phyloP scores from a whole-genome alignment of 2,113 vertebrate species.

The Eolophus roseicapilla region DNA sequence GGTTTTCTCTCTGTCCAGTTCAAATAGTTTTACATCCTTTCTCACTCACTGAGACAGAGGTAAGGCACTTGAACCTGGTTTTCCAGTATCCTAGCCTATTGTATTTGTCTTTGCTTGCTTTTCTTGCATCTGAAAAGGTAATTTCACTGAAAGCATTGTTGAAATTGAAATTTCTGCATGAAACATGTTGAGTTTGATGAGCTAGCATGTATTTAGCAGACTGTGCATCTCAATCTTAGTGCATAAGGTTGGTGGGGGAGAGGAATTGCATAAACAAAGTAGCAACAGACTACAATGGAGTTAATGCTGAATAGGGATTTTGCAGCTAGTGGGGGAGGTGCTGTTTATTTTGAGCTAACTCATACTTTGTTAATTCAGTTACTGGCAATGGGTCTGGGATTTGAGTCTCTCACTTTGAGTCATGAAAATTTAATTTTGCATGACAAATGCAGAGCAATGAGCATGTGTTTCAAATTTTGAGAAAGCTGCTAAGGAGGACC shows the following conservation, averaged over 20 bases:
- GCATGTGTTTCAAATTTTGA: not conserved
- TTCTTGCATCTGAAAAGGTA: not conserved
- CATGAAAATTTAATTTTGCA: slow-evolving; percentile 13
- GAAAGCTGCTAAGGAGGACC: not conserved
- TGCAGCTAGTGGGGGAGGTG: not conserved
- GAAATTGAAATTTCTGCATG: not conserved
- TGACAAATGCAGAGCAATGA: not conserved
- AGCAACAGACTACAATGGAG: not conserved
- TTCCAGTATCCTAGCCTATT: not conserved
- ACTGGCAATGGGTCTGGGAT: not conserved
- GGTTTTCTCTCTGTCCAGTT: not conserved
- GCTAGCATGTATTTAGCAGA: not conserved
- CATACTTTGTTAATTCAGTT: slow-evolving; percentile 6
- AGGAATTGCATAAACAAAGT: not conserved
- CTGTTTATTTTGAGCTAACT: slow-evolving; percentile 1
- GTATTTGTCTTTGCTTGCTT: not conserved
- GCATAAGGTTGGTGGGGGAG: not conserved
- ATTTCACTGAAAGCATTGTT: not conserved
- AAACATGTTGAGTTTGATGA: not conserved
- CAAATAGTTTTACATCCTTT: not conserved
- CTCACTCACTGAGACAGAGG: not conserved
- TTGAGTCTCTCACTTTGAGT: slow-evolving; percentile 2
- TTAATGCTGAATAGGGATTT: not conserved
- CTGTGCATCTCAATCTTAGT: not conserved
- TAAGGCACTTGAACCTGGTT: not conserved